Evolutionary conservation across 1,140 invertebrate genomes (phyloP).

Genomic region (Drosophila malerkotliana): DNA sequence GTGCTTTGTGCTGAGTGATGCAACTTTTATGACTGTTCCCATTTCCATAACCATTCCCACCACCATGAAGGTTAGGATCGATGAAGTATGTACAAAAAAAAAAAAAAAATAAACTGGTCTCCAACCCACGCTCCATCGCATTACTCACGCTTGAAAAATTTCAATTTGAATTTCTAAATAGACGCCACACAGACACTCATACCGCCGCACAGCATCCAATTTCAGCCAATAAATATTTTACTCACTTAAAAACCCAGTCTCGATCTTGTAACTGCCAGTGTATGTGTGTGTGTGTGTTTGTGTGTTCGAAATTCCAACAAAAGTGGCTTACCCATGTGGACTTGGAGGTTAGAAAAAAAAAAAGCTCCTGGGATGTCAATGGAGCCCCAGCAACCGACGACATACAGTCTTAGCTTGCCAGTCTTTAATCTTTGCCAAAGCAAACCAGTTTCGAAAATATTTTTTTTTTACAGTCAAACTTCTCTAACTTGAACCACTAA

Average conservation of each 20-base stretch:
- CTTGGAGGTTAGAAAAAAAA: slow-evolving; percentile 62
- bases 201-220: slow-evolving; percentile 68
- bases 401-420: slow-evolving; percentile 62
- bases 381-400: slow-evolving; percentile 48
- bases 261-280: slow-evolving; percentile 52
- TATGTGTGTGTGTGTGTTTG: slow-evolving; percentile 30
- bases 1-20: slow-evolving; percentile 75
- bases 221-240: slow-evolving; percentile 79
- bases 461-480: slow-evolving; percentile 37
- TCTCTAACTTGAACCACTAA: slow-evolving; percentile 52
- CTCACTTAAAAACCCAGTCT: slow-evolving; percentile 44
- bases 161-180: slow-evolving; percentile 82
- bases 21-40: slow-evolving; percentile 63
- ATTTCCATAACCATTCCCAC: slow-evolving; percentile 23
- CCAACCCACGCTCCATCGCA: slow-evolving; percentile 64
- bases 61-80: slow-evolving; percentile 39
- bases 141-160: slow-evolving; percentile 75
- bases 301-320: slow-evolving; percentile 65
- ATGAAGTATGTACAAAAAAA: background rate
- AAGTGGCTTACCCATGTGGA: slow-evolving; percentile 60
- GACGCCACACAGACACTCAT: slow-evolving; percentile 54
- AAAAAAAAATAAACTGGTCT: slow-evolving; percentile 38
- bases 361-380: slow-evolving; percentile 65
- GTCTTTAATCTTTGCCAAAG: slow-evolving; percentile 2
- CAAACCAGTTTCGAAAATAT: slow-evolving; percentile 66